Conservation (phyloP, 2,113 vertebrate genomes). For the Triplophysa dalaica region DNA sequence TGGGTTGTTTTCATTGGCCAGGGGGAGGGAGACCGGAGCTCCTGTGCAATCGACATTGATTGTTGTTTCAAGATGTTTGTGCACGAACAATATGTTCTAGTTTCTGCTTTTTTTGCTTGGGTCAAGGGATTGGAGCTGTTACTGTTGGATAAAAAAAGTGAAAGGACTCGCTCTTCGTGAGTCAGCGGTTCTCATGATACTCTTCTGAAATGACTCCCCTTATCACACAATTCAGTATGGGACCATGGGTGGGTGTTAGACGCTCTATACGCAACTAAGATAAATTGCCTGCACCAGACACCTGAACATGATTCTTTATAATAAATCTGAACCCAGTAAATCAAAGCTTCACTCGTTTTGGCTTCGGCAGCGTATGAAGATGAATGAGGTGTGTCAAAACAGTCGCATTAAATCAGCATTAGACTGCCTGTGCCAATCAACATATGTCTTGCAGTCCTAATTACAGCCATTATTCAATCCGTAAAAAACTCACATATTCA, state of each 20-base stretch:
- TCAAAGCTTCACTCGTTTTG: conserved; percentile 14
- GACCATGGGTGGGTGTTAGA: neutral
- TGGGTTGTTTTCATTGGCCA: neutral
- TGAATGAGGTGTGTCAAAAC: conserved; percentile 29
- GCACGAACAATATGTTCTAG: neutral
- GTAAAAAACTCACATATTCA: conserved; percentile 49
- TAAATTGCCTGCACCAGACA: conserved; percentile 11
- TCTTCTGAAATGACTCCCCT: neutral
- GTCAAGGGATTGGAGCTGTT: neutral
- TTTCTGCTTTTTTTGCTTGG: neutral
- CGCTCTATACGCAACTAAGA: conserved; percentile 13
- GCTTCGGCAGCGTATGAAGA: conserved; percentile 17
- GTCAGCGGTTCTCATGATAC: neutral
- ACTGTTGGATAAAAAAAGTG: neutral
- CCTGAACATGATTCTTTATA: conserved; percentile 9
- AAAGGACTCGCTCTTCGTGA: neutral
- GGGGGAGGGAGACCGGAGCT: neutral
- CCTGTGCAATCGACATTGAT: neutral
- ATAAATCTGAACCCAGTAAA: conserved; percentile 24
- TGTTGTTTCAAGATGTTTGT: conserved; percentile 12
- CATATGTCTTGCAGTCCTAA: conserved; percentile 51
- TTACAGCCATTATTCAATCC: conserved; percentile 61
- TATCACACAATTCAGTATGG: neutral
- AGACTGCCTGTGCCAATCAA: conserved; percentile 36
- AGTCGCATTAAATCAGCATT: conserved; percentile 56